These are phyloP conservation scores for Hemichromis elongatus DNA, from an alignment of 2,113 vertebrate genomes.

Conservation along the genomic window DNA sequence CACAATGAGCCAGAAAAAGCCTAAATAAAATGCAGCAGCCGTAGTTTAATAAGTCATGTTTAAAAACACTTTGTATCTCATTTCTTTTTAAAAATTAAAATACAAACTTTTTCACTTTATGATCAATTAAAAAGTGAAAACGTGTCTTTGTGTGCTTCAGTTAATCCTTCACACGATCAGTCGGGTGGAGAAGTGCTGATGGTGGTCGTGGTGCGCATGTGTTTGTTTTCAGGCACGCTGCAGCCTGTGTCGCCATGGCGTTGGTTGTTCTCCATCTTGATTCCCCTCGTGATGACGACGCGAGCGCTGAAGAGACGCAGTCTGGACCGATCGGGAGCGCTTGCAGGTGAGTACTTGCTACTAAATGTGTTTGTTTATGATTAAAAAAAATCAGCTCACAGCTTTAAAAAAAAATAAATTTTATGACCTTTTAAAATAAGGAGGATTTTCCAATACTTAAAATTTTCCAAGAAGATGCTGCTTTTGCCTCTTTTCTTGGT, in stretches of 20 bases:
- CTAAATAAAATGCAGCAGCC: neutral
- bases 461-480: neutral
- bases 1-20: neutral
- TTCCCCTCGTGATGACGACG: constrained; percentile 77
- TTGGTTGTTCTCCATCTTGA: constrained; percentile 89
- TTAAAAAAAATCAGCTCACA: too few species aligned
- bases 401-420: neutral
- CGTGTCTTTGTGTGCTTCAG: neutral
- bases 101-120: neutral
- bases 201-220: neutral
- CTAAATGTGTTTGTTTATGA: too few species aligned
- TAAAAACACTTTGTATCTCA: neutral
- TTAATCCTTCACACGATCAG: neutral
- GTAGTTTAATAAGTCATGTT: neutral
- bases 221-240: constrained; percentile 75
- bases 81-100: neutral
- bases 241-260: constrained; percentile 92
- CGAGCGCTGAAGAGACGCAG: constrained; percentile 84
- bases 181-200: neutral
- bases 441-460: neutral
- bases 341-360: constrained; percentile 76
- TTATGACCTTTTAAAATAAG: neutral
- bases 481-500: neutral
- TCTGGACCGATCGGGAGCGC: constrained; percentile 83
- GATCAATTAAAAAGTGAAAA: neutral